Evolutionary conservation across 64 coral and sea anemone species (phyloP), one percentile per base, ranked within the genome.

Genomic region (Trachythela sp.): DNA sequence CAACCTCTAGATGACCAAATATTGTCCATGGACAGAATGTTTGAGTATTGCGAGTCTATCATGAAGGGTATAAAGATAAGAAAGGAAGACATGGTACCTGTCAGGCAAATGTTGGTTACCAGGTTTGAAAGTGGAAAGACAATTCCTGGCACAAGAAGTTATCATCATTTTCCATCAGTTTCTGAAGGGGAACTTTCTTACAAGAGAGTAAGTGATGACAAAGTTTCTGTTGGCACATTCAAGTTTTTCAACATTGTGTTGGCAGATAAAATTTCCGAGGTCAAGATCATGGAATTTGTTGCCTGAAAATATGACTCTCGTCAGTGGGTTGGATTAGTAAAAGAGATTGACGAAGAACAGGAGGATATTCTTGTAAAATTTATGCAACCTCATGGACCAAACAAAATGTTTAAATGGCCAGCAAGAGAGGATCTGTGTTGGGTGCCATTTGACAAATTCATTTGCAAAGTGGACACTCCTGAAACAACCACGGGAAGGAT

Each of bases 371-470:
- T 72, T 32, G 72, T 88, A 39, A 42, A 39, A 36, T 88, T 88
- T 45, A 88, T 88, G 87, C 54, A 88, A 30, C 87, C 87, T 88
- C 87, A 75, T 89, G 70, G n/a, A 89, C 87, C 87, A 50, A 75
- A 30, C 45, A 52, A 26, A 50, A 77, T 24, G 40, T 89, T 89
- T 72, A 77, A 90, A 77, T 90, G 77, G 48, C 88, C 88, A 54
- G 88, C 48, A 56, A 50, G 49, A 90, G 76, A 86, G 34, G 85
- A 86, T 52, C 31, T 56, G 1, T 86, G 85, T 51, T 52, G 52
- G 48, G 85, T 86, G 36, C 85, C 85, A 52, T 36, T 86, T 54
- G 72, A 90, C 50, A 84, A 38, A 50, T 84, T 90, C 83, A 36
- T 90, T 51, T 56, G 85, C 49, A 48, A 54, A 86, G 48, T 86